These are phyloP conservation scores for Pituophis catenifer DNA, from an alignment of 2,113 vertebrate species.

Conservation along the genomic window DNA sequence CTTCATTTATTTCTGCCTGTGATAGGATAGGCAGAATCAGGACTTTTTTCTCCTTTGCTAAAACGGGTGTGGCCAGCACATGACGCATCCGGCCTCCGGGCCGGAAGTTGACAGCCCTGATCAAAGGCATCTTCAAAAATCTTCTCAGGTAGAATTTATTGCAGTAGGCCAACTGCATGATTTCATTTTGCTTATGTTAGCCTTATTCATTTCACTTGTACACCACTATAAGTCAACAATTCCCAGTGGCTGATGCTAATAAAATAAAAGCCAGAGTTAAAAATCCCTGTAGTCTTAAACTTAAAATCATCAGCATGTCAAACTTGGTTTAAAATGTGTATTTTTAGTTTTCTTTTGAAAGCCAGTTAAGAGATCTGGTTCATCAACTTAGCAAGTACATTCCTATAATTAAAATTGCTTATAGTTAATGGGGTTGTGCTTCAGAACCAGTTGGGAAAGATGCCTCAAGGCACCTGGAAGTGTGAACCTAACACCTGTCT, in stretches of 20 bases:
- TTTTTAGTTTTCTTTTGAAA: not conserved
- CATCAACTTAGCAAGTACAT: not conserved
- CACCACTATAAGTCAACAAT: not conserved
- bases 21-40: not conserved
- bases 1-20: not conserved
- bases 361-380: not conserved
- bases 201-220: not conserved
- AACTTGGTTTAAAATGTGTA: not conserved
- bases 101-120: no score
- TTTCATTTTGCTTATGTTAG: not conserved
- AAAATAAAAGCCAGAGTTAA: not conserved
- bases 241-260: not conserved
- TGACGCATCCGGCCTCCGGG: no score
- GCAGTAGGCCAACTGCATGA: not conserved
- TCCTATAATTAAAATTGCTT: not conserved
- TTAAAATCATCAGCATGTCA: not conserved
- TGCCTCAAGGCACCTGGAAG: not conserved
- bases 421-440: not conserved
- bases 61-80: no score
- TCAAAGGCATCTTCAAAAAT: not conserved
- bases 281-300: not conserved
- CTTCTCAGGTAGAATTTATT: not conserved
- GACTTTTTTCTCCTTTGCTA: no score
- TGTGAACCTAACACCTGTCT: not conserved
- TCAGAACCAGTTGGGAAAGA: not conserved